phyloP scores from a whole-genome alignment of 2,113 vertebrate species.

The Dissostichus mawsoni region DNA sequence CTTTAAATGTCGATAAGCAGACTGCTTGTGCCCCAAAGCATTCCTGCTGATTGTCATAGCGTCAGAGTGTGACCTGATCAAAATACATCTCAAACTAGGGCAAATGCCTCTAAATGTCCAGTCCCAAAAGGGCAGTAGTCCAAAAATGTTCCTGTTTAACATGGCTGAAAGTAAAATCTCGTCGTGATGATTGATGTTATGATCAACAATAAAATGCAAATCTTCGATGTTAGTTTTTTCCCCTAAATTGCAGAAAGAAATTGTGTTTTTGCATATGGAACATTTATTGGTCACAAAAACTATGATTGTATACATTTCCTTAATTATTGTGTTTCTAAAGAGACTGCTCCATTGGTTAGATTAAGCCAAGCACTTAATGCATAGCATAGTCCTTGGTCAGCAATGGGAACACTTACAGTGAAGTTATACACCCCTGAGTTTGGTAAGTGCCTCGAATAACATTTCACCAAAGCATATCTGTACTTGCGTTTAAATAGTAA shows the following conservation, averaged over 20 bases:
- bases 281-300: neutral
- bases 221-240: too few relatives aligned
- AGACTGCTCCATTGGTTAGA: conserved; percentile 11
- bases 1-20: conserved; percentile 44
- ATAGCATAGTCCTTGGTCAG: conserved; percentile 1
- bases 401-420: neutral
- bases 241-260: too few relatives aligned
- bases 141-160: neutral
- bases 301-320: neutral
- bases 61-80: conserved; percentile 43
- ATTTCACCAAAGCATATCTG: conserved; percentile 36
- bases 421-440: conserved; percentile 1
- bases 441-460: conserved; percentile 27
- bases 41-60: conserved; percentile 32
- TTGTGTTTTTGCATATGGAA: neutral
- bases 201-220: too few relatives aligned
- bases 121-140: conserved; percentile 10
- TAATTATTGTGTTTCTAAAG: neutral
- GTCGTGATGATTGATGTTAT: too few relatives aligned
- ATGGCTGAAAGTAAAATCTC: too few relatives aligned
- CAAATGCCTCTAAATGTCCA: conserved; percentile 21
- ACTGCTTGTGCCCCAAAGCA: conserved; percentile 2
- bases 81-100: conserved; percentile 45
- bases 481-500: conserved; percentile 45
- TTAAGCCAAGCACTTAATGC: neutral